Evolutionary conservation across 2,797 vertebrate genomes (phyloP).

Genomic region (Channallabes apus): DNA sequence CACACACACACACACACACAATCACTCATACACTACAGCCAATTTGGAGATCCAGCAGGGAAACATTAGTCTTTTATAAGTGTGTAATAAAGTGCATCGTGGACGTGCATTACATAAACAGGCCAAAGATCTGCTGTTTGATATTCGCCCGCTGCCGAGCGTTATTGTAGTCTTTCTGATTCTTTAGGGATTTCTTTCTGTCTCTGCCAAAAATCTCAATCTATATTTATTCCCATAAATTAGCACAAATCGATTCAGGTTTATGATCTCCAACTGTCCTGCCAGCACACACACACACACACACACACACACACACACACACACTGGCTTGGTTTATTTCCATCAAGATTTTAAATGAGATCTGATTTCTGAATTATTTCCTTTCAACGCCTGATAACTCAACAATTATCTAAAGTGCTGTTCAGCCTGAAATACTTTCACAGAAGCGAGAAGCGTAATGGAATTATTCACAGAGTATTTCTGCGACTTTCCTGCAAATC

Average conservation of each 20-base stretch:
- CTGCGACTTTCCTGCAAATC: background rate
- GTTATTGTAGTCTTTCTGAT: conserved; percentile 2
- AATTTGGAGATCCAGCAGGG: background rate
- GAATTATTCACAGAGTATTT: background rate
- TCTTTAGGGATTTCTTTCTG: conserved; percentile 19
- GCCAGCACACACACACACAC: conserved; percentile 1
- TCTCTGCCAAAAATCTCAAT: background rate
- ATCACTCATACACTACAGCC: too few relatives aligned
- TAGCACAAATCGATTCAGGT: conserved; percentile 19
- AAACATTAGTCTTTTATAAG: background rate
- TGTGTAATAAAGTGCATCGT: conserved; percentile 1
- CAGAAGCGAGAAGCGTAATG: background rate
- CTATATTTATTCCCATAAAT: conserved; percentile 30
- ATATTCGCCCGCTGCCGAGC: background rate
- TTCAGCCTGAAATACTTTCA: too few relatives aligned
- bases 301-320: conserved; percentile 11
- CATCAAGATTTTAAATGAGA: background rate
- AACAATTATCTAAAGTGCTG: background rate
- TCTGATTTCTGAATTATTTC: background rate
- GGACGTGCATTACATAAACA: conserved; percentile 8
- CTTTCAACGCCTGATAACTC: background rate
- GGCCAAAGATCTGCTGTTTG: background rate
- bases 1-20: too few relatives aligned
- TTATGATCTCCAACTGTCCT: conserved; percentile 5
- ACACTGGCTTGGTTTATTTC: background rate